A percentile compares a stretch with the other conserved stretches of the same genome.
phyloP scores from a whole-genome alignment of 1,140 invertebrate genomes.

The Microvelia longipes region DNA sequence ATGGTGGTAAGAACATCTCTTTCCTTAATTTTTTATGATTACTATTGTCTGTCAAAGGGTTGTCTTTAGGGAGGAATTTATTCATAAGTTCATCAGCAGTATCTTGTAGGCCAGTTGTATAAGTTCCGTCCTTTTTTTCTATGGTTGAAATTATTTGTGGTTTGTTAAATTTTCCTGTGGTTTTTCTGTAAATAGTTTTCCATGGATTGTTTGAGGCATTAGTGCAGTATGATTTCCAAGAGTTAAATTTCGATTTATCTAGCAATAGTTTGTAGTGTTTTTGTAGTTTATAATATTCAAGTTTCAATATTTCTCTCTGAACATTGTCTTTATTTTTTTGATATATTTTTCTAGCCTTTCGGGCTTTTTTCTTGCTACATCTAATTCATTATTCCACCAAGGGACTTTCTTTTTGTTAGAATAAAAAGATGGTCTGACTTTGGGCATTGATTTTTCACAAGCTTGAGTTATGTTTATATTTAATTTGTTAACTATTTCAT shows the following conservation, averaged over 20 bases:
- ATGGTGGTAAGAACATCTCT: background rate
- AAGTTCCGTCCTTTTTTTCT: background rate
- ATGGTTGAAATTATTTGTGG: background rate
- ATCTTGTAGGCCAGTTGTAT: background rate
- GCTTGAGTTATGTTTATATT: background rate
- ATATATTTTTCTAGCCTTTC: background rate
- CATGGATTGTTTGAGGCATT: background rate
- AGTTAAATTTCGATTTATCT: background rate
- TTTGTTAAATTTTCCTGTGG: background rate
- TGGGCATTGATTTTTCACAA: background rate
- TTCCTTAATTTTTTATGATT: background rate
- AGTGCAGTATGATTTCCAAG: background rate
- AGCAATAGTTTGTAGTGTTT: background rate
- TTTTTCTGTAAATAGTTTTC: background rate
- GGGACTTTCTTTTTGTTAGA: background rate
- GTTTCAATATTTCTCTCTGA: background rate
- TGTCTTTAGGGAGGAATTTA: background rate
- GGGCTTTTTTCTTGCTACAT: background rate
- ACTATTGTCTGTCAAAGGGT: background rate
- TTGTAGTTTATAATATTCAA: background rate
- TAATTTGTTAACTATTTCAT: background rate
- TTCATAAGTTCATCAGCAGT: background rate
- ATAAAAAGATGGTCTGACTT: background rate
- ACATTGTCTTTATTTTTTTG: background rate
- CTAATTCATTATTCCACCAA: background rate